phyloP scores from a whole-genome alignment of 2,888 invertebrate species.

The Cantharis flavilabris region DNA sequence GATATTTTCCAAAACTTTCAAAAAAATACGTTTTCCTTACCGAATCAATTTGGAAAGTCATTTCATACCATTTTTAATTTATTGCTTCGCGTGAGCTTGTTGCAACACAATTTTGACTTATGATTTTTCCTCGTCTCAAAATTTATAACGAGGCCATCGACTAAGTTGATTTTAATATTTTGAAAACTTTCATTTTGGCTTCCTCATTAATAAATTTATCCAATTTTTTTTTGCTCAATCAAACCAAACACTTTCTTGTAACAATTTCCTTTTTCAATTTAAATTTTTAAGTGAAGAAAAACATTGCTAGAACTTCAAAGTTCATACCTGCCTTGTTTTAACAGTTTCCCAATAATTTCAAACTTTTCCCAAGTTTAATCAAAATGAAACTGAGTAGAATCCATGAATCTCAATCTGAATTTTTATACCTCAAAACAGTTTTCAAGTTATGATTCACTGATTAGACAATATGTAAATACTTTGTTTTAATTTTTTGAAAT shows the following conservation, averaged over 20 bases:
- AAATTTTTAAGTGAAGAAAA: background rate
- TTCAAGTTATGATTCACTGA: too few relatives aligned
- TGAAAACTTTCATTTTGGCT: too few relatives aligned
- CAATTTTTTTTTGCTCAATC: too few relatives aligned
- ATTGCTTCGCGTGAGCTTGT: background rate
- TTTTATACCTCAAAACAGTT: too few relatives aligned
- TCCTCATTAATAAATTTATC: too few relatives aligned
- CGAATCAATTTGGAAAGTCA: background rate
- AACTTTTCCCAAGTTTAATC: too few relatives aligned
- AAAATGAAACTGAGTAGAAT: too few relatives aligned
- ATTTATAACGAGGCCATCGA: background rate
- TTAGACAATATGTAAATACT: too few relatives aligned
- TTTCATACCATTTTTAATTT: background rate
- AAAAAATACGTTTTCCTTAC: background rate
- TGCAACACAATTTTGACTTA: background rate
- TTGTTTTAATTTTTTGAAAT: too few relatives aligned
- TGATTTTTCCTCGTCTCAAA: background rate
- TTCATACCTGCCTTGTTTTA: background rate
- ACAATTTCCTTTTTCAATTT: background rate
- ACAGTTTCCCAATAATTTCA: background rate
- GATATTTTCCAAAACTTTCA: constrained; percentile 11
- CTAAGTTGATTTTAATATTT: too few relatives aligned
- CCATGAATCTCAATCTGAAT: too few relatives aligned
- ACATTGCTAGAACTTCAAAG: background rate
- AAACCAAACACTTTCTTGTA: too few relatives aligned